Evolutionary conservation across 2,888 invertebrate genomes (phyloP), one percentile per base, ranked within the genome.

Genomic region (Lasioglossum villosulum): DNA sequence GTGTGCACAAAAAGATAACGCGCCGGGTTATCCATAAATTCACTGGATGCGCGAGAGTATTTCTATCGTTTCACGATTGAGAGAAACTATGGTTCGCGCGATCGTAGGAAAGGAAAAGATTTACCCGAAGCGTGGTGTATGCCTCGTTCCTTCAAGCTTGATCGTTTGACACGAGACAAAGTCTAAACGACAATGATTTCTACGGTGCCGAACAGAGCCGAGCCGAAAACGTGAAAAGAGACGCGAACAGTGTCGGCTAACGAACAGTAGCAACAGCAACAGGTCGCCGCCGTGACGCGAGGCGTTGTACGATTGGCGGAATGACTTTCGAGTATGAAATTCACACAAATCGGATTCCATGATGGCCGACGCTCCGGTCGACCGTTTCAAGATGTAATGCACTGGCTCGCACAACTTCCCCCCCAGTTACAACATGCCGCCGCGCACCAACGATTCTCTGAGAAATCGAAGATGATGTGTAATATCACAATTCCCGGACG

Each of bases 331-430:
- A 86, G 84, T 82, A 86, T 79, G 84, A 86, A 88, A 86, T 82
- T 86, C 88, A 84, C 90, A 88, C 82, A 74, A 78, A 83, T 86
- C 88, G 75, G 87, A 86, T 84, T 86, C 86, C 90, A 86, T 91
- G 84, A 91, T 91, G 90, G 90, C 90, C 84, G 90, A 88, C 89
- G 86, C 87, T 74, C 81, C 80, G 78, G 19, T 82, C 83, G 77
- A 78, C 81, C 83, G 78, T 84, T 88, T 83, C 72, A 71, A 79
- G 73, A 70, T 82, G 70, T 68, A 76, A 84, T 80, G 66, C 86
- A 87, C 80, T 59, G 70, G 71, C 74, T 71, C 75, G 34, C 74
- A 80, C 85, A 78, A 42, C 78, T 75, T 73, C 39, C 45, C 45
- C 45, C 70, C 34, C 68, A 37, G 37, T 27, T 37, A 27, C 37